A percentile compares a stretch with the other conserved stretches of the same genome.
phyloP scores from a whole-genome alignment of 2,113 vertebrate genomes.

The Erpornis zantholeuca region DNA sequence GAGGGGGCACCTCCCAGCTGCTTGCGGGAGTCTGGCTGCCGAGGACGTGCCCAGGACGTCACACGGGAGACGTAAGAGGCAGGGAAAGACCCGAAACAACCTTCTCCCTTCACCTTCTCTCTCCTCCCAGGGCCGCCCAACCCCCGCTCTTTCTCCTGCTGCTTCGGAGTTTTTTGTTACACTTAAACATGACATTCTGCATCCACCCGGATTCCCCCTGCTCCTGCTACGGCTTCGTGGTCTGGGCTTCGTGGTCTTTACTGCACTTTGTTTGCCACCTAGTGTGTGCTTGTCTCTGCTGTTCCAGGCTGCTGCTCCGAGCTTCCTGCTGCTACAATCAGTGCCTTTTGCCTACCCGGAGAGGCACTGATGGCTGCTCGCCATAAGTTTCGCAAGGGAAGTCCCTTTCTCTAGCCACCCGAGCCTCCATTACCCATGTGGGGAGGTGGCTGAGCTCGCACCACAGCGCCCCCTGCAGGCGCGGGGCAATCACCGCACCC shows the following conservation, averaged over 20 bases:
- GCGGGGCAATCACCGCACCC: no score
- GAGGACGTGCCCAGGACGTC: fast-evolving
- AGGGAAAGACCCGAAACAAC: neutral
- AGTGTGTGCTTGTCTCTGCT: neutral
- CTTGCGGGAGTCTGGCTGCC: fast-evolving
- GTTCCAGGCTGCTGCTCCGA: neutral
- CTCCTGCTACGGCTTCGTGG: fast-evolving
- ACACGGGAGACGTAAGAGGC: neutral
- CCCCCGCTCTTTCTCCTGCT: neutral
- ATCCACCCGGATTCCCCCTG: neutral
- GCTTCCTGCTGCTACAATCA: no score
- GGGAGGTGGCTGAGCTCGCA: fast-evolving
- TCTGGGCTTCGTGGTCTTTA: fast-evolving
- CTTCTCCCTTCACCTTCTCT: neutral
- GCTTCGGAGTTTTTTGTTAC: neutral
- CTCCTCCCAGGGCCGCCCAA: fast-evolving
- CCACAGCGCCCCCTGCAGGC: neutral
- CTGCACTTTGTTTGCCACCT: neutral
- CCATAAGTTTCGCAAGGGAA: fast-evolving
- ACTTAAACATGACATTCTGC: fast-evolving
- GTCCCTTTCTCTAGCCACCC: fast-evolving
- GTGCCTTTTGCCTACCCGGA: no score
- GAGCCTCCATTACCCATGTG: fast-evolving
- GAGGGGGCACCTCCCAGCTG: neutral
- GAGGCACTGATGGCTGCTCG: no score